These are phyloP conservation scores for Saccopteryx bilineata DNA, from an alignment of 2,113 vertebrate genomes.

Conservation along the genomic window DNA sequence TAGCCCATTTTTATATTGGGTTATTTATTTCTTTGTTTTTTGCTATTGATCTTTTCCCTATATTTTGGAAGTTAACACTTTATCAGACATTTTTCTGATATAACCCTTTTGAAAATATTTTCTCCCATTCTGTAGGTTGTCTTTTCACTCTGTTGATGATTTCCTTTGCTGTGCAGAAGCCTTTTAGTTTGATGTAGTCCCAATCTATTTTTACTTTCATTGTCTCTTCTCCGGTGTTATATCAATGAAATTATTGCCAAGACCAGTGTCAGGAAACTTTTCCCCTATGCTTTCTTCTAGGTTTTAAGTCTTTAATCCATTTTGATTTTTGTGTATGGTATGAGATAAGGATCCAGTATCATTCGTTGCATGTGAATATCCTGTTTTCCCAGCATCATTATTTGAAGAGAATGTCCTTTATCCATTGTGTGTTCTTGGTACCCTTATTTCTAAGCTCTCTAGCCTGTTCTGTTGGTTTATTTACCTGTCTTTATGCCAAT, in stretches of 20 bases:
- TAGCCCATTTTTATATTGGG: neutral
- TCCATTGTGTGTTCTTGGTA: neutral
- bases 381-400: neutral
- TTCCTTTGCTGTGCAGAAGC: neutral
- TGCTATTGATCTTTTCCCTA: neutral
- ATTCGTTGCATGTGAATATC: neutral
- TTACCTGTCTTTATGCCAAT: neutral
- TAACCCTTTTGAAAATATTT: neutral
- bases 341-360: neutral
- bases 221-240: neutral
- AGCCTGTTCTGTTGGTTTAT: neutral
- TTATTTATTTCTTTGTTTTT: neutral
- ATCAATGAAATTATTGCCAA: neutral
- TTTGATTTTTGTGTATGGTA: conserved; percentile 48
- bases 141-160: neutral
- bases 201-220: neutral
- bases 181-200: neutral
- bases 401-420: neutral
- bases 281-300: neutral
- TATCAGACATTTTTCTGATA: neutral
- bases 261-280: neutral
- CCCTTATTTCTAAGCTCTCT: neutral
- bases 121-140: neutral
- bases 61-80: conserved; percentile 5
- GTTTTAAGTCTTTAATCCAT: conserved; percentile 25